phyloP scores from a whole-genome alignment of 2,888 invertebrate genomes.

The Leptopilina myrica region DNA sequence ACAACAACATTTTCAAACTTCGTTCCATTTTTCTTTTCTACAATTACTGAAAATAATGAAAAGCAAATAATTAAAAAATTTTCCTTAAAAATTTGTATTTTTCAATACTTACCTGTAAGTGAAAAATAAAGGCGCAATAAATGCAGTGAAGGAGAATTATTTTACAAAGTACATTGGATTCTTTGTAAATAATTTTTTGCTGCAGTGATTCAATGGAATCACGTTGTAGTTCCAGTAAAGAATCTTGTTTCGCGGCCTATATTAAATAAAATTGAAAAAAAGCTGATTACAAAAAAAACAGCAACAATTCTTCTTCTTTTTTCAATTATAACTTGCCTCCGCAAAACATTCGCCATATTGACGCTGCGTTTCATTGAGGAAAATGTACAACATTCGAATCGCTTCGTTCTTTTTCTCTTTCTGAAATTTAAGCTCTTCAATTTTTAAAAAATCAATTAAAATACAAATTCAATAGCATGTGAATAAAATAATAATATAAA shows the following conservation, averaged over 20 bases:
- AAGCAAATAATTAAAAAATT: no score
- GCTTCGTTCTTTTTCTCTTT: conserved; percentile 62
- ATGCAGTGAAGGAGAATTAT: conserved; percentile 62
- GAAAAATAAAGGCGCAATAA: conserved; percentile 67
- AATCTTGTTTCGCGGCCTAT: conserved; percentile 70
- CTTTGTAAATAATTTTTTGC: conserved; percentile 62
- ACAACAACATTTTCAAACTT: no score
- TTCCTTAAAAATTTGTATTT: no score
- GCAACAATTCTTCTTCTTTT: not conserved
- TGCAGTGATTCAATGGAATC: conserved; percentile 65
- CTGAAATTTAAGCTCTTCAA: conserved; percentile 62
- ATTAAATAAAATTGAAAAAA: conserved; percentile 44
- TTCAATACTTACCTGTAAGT: conserved; percentile 64
- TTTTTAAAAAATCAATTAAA: conserved; percentile 14
- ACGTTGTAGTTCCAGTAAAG: conserved; percentile 68
- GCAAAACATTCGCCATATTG: conserved; percentile 71
- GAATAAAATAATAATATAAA: not conserved
- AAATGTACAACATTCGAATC: conserved; percentile 64
- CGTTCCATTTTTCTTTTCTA: no score
- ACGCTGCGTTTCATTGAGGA: conserved; percentile 66
- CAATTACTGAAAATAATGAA: no score
- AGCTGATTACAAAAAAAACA: conserved; percentile 12
- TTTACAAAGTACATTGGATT: conserved; percentile 58
- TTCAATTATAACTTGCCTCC: conserved; percentile 62
- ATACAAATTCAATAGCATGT: not conserved